phyloP scores from a whole-genome alignment of 2,888 invertebrate genomes.

The Psylliodes chrysocephalus region DNA sequence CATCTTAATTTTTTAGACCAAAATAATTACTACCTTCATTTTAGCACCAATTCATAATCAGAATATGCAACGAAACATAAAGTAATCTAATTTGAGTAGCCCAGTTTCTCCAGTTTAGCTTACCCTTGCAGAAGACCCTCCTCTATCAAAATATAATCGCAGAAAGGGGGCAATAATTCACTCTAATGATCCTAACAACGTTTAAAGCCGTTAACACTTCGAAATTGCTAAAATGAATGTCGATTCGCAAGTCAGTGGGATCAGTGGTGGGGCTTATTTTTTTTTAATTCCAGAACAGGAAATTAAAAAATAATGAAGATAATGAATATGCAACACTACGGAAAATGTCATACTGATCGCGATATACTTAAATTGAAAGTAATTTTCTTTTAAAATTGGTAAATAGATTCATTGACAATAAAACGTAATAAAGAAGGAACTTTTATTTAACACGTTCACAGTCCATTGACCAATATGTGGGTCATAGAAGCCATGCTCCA shows the following conservation, averaged over 20 bases:
- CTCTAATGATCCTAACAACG: conserved; percentile 49
- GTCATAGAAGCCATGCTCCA: no score
- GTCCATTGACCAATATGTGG: no score
- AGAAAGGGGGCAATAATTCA: conserved; percentile 46
- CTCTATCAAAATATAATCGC: conserved; percentile 44
- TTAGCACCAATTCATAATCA: conserved; percentile 20
- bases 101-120: conserved; percentile 42
- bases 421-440: no score
- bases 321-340: no score
- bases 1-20: no score
- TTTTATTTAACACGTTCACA: no score
- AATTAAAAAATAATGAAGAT: no score
- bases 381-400: no score
- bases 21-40: conserved; percentile 9
- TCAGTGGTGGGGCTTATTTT: background rate
- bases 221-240: conserved; percentile 47
- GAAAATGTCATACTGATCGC: no score
- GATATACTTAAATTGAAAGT: no score
- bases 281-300: no score
- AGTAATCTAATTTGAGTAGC: conserved; percentile 42
- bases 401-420: no score
- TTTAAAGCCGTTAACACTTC: conserved; percentile 49
- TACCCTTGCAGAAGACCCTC: conserved; percentile 29
- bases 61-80: conserved; percentile 28
- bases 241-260: conserved; percentile 38